phyloP scores from a whole-genome alignment of 2,888 invertebrate species.

The Drosophila formosana region DNA sequence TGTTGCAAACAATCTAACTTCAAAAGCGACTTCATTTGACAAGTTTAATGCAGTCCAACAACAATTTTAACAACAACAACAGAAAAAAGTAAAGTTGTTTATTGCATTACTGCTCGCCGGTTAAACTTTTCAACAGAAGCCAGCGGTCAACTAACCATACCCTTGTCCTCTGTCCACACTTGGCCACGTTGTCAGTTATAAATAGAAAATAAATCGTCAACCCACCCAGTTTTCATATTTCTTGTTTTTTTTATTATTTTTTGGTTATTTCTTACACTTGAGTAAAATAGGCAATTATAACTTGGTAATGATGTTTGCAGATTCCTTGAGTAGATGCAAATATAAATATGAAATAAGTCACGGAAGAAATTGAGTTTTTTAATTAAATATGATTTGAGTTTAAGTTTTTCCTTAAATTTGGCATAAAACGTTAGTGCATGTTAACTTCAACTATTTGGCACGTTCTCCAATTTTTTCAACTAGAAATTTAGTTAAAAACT shows the following conservation, averaged over 20 bases:
- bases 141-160: constrained; percentile 25
- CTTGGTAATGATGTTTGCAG: constrained; percentile 13
- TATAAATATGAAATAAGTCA: background rate
- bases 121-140: constrained; percentile 48
- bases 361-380: background rate
- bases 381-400: background rate
- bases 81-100: constrained; percentile 48
- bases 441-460: constrained; percentile 10
- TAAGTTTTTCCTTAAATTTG: background rate
- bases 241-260: background rate
- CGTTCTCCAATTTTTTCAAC: constrained; percentile 16
- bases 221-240: constrained; percentile 12
- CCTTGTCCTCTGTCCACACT: background rate
- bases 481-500: constrained; percentile 60
- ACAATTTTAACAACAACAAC: constrained; percentile 50
- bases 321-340: background rate
- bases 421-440: background rate
- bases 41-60: constrained; percentile 75
- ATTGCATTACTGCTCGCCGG: constrained; percentile 58
- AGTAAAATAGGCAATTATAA: constrained; percentile 26
- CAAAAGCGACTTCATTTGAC: constrained; percentile 75
- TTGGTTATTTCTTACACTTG: background rate
- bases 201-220: constrained; percentile 40
- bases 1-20: constrained; percentile 69
- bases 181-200: constrained; percentile 49